phyloP scores from a whole-genome alignment of 2,113 vertebrate genomes.

The Syngnathus typhle region DNA sequence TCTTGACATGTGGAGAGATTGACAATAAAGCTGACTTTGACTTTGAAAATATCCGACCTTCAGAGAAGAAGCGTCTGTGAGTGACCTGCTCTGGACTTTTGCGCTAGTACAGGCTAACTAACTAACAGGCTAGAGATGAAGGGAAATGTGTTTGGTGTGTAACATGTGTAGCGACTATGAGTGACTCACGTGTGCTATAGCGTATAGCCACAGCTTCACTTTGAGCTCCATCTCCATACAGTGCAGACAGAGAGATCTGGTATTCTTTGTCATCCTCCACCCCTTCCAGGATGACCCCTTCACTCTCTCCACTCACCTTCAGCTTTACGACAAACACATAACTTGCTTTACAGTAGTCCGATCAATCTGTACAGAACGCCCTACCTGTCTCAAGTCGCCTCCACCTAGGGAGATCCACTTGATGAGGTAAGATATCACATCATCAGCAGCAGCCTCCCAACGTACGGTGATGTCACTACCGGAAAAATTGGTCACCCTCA shows the following conservation, averaged over 20 bases:
- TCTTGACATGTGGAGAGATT: too few relatives aligned
- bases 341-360: neutral
- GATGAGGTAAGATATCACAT: constrained; percentile 85
- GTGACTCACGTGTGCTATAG: constrained; percentile 82
- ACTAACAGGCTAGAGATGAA: neutral
- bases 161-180: constrained; percentile 1
- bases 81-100: too few relatives aligned
- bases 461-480: constrained; percentile 73
- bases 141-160: neutral
- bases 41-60: too few relatives aligned
- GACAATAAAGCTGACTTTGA: too few relatives aligned
- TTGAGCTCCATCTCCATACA: constrained; percentile 82
- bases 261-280: constrained; percentile 82
- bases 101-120: too few relatives aligned
- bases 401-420: constrained; percentile 84
- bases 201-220: constrained; percentile 81
- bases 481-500: constrained; percentile 79
- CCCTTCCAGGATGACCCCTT: constrained; percentile 71
- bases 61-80: too few relatives aligned
- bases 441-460: constrained; percentile 78
- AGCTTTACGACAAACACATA: constrained; percentile 63
- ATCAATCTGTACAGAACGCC: neutral
- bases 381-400: constrained; percentile 82
- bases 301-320: constrained; percentile 72
- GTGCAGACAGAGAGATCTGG: constrained; percentile 85